phyloP scores from a whole-genome alignment of 2,888 invertebrate genomes.

The Parochlus steinenii region DNA sequence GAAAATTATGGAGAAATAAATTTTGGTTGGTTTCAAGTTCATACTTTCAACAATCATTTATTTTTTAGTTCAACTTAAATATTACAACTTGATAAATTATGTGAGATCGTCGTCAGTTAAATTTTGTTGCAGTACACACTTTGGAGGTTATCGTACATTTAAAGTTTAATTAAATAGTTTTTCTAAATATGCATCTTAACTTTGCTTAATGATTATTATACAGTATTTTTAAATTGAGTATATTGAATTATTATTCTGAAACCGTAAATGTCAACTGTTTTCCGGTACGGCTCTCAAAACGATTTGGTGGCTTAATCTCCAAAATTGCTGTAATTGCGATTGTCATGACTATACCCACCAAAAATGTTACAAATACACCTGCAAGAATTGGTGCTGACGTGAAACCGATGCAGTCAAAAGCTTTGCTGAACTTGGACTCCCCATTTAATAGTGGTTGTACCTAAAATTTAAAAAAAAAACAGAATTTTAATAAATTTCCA shows the following conservation, averaged over 20 bases:
- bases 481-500: not conserved
- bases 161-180: too few relatives aligned
- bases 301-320: conserved; percentile 89
- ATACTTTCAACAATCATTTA: too few relatives aligned
- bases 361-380: conserved; percentile 61
- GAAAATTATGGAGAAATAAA: too few relatives aligned
- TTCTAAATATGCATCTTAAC: too few relatives aligned
- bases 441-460: conserved; percentile 38
- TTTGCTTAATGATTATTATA: too few relatives aligned
- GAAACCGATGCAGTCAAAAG: conserved; percentile 82
- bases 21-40: too few relatives aligned
- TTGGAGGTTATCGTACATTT: too few relatives aligned
- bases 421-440: conserved; percentile 44
- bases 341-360: conserved; percentile 59
- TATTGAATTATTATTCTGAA: conserved; percentile 60
- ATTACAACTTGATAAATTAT: too few relatives aligned
- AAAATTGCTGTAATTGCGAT: conserved; percentile 75
- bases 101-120: too few relatives aligned
- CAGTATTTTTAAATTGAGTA: too few relatives aligned
- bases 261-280: conserved; percentile 76
- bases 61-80: too few relatives aligned
- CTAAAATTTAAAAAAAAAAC: conserved; percentile 22
- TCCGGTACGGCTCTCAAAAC: conserved; percentile 90
- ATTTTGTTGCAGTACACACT: too few relatives aligned
- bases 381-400: conserved; percentile 87